phyloP scores from a whole-genome alignment of 2,113 vertebrate species.

The Tragulus kanchil region DNA sequence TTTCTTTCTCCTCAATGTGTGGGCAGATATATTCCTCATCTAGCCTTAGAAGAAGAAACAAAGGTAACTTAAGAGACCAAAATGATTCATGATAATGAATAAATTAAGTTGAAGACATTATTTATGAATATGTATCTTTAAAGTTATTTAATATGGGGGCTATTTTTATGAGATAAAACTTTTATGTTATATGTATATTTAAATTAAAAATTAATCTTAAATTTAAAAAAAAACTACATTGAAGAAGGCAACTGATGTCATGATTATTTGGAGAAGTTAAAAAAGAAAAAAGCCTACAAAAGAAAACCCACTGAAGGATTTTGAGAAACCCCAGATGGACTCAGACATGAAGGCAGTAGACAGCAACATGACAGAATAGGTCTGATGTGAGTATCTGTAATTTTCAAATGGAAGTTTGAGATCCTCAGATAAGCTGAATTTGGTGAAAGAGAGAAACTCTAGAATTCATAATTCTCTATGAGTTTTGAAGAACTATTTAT shows the following conservation, averaged over 20 bases:
- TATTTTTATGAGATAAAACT: constrained; percentile 63
- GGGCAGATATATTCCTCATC: not conserved
- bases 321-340: constrained; percentile 49
- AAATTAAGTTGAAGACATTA: constrained; percentile 30
- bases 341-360: not conserved
- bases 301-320: not conserved
- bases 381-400: constrained; percentile 13
- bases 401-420: constrained; percentile 50
- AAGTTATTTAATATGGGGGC: constrained; percentile 38
- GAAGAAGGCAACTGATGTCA: constrained; percentile 24
- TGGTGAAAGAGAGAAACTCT: constrained; percentile 19
- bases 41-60: not conserved
- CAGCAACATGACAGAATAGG: not conserved
- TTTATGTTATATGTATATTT: constrained; percentile 64
- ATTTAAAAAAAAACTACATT: not conserved
- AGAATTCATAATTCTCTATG: constrained; percentile 27
- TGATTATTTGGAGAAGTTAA: constrained; percentile 38
- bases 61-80: constrained; percentile 6
- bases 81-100: constrained; percentile 73
- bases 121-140: constrained; percentile 45
- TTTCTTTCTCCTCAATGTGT: not conserved
- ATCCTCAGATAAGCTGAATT: constrained; percentile 45
- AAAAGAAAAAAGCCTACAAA: not conserved
- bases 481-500: constrained; percentile 2
- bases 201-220: constrained; percentile 74